Conservation (phyloP, 2,888 invertebrate genomes). For the Charanyca ferruginea region DNA sequence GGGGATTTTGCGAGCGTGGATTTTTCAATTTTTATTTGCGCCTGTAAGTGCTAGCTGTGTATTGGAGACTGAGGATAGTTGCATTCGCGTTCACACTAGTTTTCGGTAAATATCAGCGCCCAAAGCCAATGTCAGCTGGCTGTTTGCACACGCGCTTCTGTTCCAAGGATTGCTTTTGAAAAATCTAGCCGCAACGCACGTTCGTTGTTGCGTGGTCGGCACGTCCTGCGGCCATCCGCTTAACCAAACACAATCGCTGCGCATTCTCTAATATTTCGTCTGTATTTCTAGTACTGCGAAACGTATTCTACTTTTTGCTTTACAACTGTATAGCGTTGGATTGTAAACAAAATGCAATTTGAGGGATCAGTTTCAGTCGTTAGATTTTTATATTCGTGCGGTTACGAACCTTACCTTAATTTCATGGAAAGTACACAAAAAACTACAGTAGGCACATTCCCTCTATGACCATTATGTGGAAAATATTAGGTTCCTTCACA, state of each 20-base stretch:
- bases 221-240: conserved; percentile 58
- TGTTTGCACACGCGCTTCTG: conserved; percentile 64
- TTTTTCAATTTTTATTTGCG: conserved; percentile 90
- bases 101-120: conserved; percentile 53
- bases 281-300: conserved; percentile 19
- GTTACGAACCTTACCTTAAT: too few relatives aligned
- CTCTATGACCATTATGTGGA: too few relatives aligned
- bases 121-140: conserved; percentile 63
- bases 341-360: conserved; percentile 26
- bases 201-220: conserved; percentile 58
- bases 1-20: conserved; percentile 85
- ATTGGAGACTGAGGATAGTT: conserved; percentile 68
- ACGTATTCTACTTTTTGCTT: conserved; percentile 24
- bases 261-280: conserved; percentile 48
- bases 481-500: too few relatives aligned
- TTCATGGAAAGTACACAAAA: too few relatives aligned
- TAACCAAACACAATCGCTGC: conserved; percentile 60
- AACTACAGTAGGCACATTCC: too few relatives aligned
- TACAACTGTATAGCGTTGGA: conserved; percentile 2
- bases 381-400: too few relatives aligned
- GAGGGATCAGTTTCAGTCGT: too few relatives aligned
- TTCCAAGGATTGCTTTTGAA: conserved; percentile 57
- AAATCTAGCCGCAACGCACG: conserved; percentile 58
- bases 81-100: conserved; percentile 66
- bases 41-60: conserved; percentile 84